Conservation (phyloP, 2,888 invertebrate genomes). For the Pristionchus entomophagus region DNA sequence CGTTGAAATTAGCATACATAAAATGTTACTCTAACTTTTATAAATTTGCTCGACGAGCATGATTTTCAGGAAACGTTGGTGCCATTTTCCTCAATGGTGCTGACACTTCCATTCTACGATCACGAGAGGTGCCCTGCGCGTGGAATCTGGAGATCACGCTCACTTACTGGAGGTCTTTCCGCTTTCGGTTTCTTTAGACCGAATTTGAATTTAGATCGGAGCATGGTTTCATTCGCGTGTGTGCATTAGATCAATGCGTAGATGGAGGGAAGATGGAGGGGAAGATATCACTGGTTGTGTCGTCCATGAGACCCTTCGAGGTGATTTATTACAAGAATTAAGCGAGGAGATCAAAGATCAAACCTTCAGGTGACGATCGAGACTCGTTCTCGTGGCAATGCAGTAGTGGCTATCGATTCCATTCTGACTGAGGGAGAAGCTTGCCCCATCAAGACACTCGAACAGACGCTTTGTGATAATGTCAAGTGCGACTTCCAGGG, state of each 20-base stretch:
- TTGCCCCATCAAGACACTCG: slow-evolving; percentile 67
- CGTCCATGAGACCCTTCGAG: slow-evolving; percentile 60
- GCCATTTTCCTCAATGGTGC: slow-evolving; percentile 57
- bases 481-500: slow-evolving; percentile 67
- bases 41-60: no score
- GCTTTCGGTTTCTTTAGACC: no score
- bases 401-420: slow-evolving; percentile 64
- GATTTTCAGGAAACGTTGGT: slow-evolving; percentile 63
- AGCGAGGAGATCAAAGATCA: background rate
- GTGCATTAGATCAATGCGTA: slow-evolving; percentile 61
- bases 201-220: slow-evolving; percentile 55
- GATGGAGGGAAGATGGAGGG: slow-evolving; percentile 56
- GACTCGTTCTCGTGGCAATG: slow-evolving; percentile 55
- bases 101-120: slow-evolving; percentile 54
- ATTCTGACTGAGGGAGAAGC: slow-evolving; percentile 65
- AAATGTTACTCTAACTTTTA: no score
- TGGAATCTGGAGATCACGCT: slow-evolving; percentile 58
- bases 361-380: slow-evolving; percentile 53
- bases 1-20: no score
- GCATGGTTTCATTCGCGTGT: slow-evolving; percentile 59
- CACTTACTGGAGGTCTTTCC: slow-evolving; percentile 57
- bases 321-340: slow-evolving; percentile 46
- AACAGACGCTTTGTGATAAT: slow-evolving; percentile 69
- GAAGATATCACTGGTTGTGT: slow-evolving; percentile 54
- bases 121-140: slow-evolving; percentile 61